phyloP scores from a whole-genome alignment of 2,888 invertebrate species.

The Vesta saturnalis region DNA sequence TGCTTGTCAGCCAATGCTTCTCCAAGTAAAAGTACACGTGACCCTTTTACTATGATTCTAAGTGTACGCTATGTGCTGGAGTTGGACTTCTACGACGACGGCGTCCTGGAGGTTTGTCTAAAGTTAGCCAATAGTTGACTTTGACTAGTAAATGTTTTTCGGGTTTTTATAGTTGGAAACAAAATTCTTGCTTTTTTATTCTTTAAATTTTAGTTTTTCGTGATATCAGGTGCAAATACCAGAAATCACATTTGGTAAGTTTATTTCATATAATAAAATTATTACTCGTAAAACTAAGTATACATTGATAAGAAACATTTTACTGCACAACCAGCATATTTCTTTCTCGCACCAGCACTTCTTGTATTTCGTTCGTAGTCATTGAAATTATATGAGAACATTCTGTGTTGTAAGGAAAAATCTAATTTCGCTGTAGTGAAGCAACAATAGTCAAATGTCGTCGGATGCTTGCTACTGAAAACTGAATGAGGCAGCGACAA shows the following conservation, averaged over 20 bases:
- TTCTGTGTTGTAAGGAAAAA: too few relatives aligned
- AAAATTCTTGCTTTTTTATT: conserved; percentile 31
- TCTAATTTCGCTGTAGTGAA: neutral
- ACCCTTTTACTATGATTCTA: conserved; percentile 42
- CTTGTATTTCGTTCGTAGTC: too few relatives aligned
- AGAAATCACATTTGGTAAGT: conserved; percentile 8
- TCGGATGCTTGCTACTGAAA: neutral
- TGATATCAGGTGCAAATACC: conserved; percentile 18
- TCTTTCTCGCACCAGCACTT: too few relatives aligned
- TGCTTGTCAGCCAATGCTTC: conserved; percentile 48
- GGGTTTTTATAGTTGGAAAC: conserved; percentile 29
- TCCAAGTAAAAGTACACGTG: conserved; percentile 34
- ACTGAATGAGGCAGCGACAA: neutral
- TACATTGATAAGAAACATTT: too few relatives aligned
- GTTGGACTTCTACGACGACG: conserved; percentile 44
- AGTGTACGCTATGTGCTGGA: conserved; percentile 40
- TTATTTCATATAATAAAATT: neutral
- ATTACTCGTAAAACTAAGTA: neutral
- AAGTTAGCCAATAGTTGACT: conserved; percentile 44
- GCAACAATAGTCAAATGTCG: neutral
- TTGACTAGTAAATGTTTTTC: conserved; percentile 29
- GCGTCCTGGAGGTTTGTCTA: conserved; percentile 45
- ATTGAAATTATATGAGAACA: too few relatives aligned
- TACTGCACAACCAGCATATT: too few relatives aligned
- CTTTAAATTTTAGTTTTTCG: conserved; percentile 29